Evolutionary conservation across 2,888 invertebrate genomes (phyloP).

Genomic region (Luperina testacea): DNA sequence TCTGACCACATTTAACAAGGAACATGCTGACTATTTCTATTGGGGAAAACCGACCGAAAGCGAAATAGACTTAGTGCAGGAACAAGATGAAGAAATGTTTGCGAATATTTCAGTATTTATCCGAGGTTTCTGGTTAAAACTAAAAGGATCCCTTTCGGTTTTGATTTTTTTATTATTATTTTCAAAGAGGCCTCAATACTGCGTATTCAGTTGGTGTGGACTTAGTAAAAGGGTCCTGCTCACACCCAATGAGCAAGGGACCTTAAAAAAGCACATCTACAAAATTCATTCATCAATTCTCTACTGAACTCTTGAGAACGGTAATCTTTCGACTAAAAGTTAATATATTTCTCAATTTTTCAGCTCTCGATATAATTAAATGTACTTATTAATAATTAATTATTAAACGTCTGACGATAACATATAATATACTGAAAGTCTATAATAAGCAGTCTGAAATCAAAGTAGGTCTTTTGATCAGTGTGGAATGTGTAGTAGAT

Average conservation of each 20-base stretch:
- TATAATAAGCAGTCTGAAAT: slow-evolving; percentile 5
- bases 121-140: neutral
- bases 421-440: slow-evolving; percentile 1
- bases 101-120: neutral
- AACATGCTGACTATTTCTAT: neutral
- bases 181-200: neutral
- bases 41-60: neutral
- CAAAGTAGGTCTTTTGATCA: slow-evolving; percentile 12
- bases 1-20: slow-evolving; percentile 17
- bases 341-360: neutral
- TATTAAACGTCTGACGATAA: neutral
- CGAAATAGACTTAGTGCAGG: neutral
- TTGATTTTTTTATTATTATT: neutral
- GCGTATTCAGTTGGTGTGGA: neutral
- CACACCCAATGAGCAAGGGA: neutral
- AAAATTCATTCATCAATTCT: slow-evolving; percentile 11
- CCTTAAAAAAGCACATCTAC: neutral
- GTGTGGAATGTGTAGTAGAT: neutral
- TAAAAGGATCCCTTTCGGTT: neutral
- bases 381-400: neutral
- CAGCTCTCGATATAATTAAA: neutral
- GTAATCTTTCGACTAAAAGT: neutral
- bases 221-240: neutral
- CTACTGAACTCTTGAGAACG: neutral
- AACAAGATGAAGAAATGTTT: neutral